A percentile compares a stretch with the other conserved stretches of the same genome.
These are phyloP conservation scores for Kuschelorhynchus macadamiae DNA, from an alignment of 2,888 invertebrate species.

Conservation along the genomic window DNA sequence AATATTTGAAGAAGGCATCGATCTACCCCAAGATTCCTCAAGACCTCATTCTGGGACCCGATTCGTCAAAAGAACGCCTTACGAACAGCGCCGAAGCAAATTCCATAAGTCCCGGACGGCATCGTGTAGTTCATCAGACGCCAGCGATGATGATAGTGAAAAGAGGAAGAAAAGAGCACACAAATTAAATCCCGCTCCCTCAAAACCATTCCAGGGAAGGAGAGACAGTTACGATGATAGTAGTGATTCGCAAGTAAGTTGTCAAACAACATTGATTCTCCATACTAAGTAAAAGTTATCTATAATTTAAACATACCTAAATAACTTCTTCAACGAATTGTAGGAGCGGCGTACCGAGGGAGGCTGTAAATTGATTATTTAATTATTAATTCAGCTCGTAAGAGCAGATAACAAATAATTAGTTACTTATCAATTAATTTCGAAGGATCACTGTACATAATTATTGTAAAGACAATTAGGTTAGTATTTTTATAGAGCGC, in stretches of 20 bases:
- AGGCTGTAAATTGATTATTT: no score
- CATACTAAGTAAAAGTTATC: no score
- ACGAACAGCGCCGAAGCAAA: conserved; percentile 68
- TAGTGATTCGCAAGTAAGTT: conserved; percentile 76
- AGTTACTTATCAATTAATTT: no score
- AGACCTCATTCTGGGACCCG: conserved; percentile 27
- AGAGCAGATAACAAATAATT: no score
- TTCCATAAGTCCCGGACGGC: conserved; percentile 83
- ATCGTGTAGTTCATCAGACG: conserved; percentile 94
- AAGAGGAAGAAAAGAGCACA: conserved; percentile 85
- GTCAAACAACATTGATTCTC: no score
- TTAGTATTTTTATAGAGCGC: no score
- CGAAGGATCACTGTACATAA: no score
- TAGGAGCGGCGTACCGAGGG: no score
- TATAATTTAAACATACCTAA: no score
- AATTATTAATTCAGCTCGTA: no score
- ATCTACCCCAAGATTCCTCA: conserved; percentile 12
- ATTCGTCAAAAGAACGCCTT: conserved; percentile 54
- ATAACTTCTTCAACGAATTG: no score
- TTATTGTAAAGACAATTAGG: no score
- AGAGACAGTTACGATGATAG: conserved; percentile 89
- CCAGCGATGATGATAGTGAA: conserved; percentile 90
- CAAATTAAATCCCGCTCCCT: conserved; percentile 74
- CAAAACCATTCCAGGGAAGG: conserved; percentile 67
- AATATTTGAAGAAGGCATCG: conserved; percentile 75